Percentiles rank a stretch among this genome's conserved stretches.
phyloP scores from a whole-genome alignment of 2,888 invertebrate genomes.

The Galerucella calmariensis region DNA sequence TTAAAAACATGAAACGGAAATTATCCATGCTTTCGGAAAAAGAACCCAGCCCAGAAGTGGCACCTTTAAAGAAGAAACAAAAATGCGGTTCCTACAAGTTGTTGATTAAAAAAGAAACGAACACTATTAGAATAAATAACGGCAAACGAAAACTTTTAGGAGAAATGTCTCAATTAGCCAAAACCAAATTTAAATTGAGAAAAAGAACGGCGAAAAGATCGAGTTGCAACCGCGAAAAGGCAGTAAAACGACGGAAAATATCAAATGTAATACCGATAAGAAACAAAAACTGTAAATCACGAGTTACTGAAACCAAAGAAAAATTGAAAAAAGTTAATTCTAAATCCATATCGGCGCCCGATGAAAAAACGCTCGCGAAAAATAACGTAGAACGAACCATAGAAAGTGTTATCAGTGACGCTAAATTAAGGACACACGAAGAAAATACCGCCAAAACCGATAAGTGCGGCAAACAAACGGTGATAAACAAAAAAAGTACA shows the following conservation, averaged over 20 bases:
- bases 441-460: slow-evolving; percentile 39
- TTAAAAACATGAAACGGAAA: slow-evolving; percentile 67
- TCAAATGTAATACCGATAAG: slow-evolving; percentile 58
- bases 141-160: slow-evolving; percentile 65
- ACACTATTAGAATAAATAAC: slow-evolving; percentile 62
- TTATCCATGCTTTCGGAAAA: slow-evolving; percentile 59
- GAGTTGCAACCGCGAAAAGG: slow-evolving; percentile 42
- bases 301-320: slow-evolving; percentile 51
- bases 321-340: slow-evolving; percentile 42
- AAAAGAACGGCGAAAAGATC: slow-evolving; percentile 65
- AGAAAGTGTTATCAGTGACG: slow-evolving; percentile 64
- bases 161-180: slow-evolving; percentile 56
- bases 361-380: slow-evolving; percentile 70
- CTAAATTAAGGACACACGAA: slow-evolving; percentile 43
- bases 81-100: slow-evolving; percentile 63
- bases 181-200: slow-evolving; percentile 55
- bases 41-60: slow-evolving; percentile 48
- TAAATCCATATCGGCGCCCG: slow-evolving; percentile 58
- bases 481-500: slow-evolving; percentile 57
- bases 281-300: slow-evolving; percentile 49
- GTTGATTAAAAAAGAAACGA: slow-evolving; percentile 66
- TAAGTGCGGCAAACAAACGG: slow-evolving; percentile 65
- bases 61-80: slow-evolving; percentile 53
- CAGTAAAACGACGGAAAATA: slow-evolving; percentile 48
- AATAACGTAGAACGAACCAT: slow-evolving; percentile 70